Conservation (phyloP, 2,797 vertebrate species). For the Sebastes melanostomus region DNA sequence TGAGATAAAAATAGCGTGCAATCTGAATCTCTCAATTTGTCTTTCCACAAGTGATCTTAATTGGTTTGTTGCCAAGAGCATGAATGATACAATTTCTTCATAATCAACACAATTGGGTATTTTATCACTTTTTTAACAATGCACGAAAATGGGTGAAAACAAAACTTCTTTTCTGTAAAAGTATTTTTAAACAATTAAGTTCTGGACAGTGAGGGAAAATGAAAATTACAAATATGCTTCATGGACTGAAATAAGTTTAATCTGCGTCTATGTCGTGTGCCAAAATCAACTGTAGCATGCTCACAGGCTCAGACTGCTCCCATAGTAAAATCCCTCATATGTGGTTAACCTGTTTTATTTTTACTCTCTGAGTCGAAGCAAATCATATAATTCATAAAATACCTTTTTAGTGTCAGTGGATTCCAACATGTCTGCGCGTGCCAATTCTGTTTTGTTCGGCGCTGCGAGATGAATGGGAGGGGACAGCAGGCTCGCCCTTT, state of each 20-base stretch:
- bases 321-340: not conserved
- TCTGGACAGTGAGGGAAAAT: not conserved
- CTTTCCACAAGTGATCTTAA: not conserved
- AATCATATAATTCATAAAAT: slow-evolving; percentile 31
- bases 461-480: slow-evolving; percentile 24
- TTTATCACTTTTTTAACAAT: not conserved
- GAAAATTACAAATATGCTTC: not conserved
- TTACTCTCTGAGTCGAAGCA: not conserved
- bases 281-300: slow-evolving; percentile 21
- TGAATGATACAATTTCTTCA: not conserved
- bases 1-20: not conserved
- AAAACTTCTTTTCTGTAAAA: not conserved
- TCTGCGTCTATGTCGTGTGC: not conserved
- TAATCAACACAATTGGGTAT: not conserved
- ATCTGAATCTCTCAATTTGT: not conserved
- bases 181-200: not conserved
- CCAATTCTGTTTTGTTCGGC: slow-evolving; percentile 46
- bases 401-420: slow-evolving; percentile 25
- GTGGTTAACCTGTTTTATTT: slow-evolving; percentile 16
- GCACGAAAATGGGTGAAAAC: not conserved
- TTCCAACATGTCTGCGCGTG: slow-evolving; percentile 23
- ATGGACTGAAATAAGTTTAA: slow-evolving; percentile 21
- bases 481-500: slow-evolving; percentile 43
- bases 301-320: slow-evolving; percentile 8
- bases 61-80: slow-evolving; percentile 6